These are phyloP conservation scores for Butastur rufipennis DNA, from an alignment of 2,113 vertebrate genomes.

Conservation along the genomic window DNA sequence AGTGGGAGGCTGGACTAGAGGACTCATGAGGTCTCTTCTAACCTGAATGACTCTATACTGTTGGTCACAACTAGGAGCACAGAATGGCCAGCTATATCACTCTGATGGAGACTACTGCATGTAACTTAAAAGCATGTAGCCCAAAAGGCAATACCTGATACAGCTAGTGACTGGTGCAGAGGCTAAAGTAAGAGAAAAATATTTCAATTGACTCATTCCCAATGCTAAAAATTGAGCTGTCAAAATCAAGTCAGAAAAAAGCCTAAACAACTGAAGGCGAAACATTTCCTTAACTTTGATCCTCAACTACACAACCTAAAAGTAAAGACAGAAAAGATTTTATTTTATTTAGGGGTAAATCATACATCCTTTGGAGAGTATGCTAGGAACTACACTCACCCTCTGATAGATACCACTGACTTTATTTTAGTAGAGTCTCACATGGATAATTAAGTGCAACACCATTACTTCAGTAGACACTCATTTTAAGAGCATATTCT, in stretches of 20 bases:
- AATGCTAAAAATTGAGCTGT: neutral
- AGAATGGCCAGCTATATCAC: neutral
- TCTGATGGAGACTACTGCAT: neutral
- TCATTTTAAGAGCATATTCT: neutral
- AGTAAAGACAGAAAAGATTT: neutral
- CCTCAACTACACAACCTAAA: neutral
- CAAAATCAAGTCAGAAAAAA: neutral
- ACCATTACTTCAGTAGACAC: neutral
- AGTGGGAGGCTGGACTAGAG: neutral
- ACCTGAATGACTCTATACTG: neutral
- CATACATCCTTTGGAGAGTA: neutral
- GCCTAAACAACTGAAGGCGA: neutral
- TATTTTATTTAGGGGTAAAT: neutral
- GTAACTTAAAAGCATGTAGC: accelerated
- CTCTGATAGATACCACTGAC: neutral
- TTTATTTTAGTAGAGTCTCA: neutral
- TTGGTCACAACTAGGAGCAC: neutral
- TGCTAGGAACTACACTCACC: neutral
- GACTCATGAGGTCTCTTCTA: neutral
- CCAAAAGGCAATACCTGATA: neutral
- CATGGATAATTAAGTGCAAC: neutral
- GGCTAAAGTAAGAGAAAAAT: neutral
- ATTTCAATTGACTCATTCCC: neutral
- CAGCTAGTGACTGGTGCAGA: neutral
- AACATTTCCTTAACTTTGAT: neutral